Evolutionary conservation across 1,140 invertebrate species (phyloP).

Genomic region (Armadillidium nasatum): DNA sequence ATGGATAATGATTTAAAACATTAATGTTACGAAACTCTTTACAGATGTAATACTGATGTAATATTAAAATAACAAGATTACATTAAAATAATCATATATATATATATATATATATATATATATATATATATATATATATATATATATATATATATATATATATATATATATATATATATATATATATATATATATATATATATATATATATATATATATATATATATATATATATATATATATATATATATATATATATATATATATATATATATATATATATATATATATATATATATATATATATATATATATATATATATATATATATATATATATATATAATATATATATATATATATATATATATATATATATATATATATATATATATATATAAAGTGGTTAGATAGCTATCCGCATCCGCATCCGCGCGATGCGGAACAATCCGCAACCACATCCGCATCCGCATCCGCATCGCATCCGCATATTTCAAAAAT

Average conservation of each 20-base stretch:
- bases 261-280: conserved; percentile 1
- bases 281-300: conserved; percentile 8
- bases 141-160: conserved; percentile 13
- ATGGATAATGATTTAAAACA: too few relatives aligned
- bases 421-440: too few relatives aligned
- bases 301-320: conserved; percentile 19
- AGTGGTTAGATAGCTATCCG: too few relatives aligned
- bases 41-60: too few relatives aligned
- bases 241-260: conserved; percentile 12
- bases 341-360: neutral
- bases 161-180: conserved; percentile 20
- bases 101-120: conserved; percentile 28
- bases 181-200: conserved; percentile 18
- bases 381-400: too few relatives aligned
- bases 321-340: conserved; percentile 23
- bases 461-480: too few relatives aligned
- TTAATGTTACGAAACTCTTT: too few relatives aligned
- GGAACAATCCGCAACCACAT: too few relatives aligned
- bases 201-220: conserved; percentile 8
- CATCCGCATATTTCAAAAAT: too few relatives aligned
- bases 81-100: too few relatives aligned
- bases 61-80: too few relatives aligned
- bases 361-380: too few relatives aligned
- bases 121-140: conserved; percentile 22
- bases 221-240: conserved; percentile 7